Percentiles rank a stretch among this genome's conserved stretches.
phyloP scores from a whole-genome alignment of 2,888 invertebrate species.

The Drosophila meridionalis region DNA sequence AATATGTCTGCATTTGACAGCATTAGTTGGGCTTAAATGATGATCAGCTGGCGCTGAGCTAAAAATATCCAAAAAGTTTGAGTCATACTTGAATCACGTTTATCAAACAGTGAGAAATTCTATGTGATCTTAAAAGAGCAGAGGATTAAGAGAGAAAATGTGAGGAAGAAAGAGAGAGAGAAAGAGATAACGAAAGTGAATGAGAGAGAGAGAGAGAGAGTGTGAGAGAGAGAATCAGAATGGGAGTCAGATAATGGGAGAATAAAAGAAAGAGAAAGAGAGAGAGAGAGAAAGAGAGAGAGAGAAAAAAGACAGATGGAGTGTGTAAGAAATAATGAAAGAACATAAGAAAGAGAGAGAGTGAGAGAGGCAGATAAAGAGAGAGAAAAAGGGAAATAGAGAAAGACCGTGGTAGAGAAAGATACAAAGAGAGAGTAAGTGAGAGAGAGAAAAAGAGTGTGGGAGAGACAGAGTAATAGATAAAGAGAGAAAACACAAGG shows the following conservation, averaged over 20 bases:
- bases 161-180: neutral
- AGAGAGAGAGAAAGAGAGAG: neutral
- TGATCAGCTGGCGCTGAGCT: neutral
- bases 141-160: neutral
- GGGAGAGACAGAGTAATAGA: neutral
- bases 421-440: neutral
- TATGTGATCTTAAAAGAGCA: neutral
- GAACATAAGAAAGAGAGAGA: neutral
- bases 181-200: neutral
- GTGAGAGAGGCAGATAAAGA: neutral
- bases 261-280: neutral
- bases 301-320: neutral
- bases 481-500: accelerated
- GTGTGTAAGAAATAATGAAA: too few species aligned
- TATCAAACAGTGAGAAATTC: neutral
- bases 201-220: neutral
- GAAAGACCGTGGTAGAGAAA: neutral
- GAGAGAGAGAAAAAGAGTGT: neutral
- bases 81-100: neutral
- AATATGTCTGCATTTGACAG: too few species aligned
- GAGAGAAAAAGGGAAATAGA: neutral
- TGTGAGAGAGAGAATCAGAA: neutral
- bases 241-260: neutral
- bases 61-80: neutral
- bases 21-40: constrained; percentile 5